Percentiles rank a stretch among this genome's conserved stretches.
Conservation (phyloP, 2,113 vertebrate species). For the Dendropsophus ebraccatus region DNA sequence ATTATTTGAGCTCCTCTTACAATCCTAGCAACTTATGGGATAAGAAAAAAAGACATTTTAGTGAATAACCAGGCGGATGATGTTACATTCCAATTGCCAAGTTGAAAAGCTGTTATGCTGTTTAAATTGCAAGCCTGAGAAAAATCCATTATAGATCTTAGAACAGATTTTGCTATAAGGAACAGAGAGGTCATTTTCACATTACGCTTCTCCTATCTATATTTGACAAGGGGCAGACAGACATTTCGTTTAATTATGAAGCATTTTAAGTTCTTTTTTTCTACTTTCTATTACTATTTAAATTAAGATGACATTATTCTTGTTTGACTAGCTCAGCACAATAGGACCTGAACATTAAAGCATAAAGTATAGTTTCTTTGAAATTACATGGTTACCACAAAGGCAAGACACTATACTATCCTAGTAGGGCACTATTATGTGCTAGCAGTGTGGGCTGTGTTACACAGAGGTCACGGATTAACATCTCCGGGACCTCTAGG, state of each 20-base stretch:
- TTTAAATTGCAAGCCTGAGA: constrained; percentile 29
- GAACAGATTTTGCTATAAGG: constrained; percentile 38
- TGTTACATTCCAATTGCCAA: constrained; percentile 26
- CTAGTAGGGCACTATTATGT: too few relatives aligned
- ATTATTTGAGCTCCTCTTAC: neutral
- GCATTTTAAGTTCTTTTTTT: neutral
- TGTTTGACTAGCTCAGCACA: constrained; percentile 10
- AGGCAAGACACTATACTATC: neutral
- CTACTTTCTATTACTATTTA: constrained; percentile 20
- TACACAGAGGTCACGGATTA: too few relatives aligned
- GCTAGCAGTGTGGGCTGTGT: too few relatives aligned
- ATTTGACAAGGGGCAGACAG: constrained; percentile 29
- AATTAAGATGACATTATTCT: constrained; percentile 23
- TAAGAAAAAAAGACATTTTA: constrained; percentile 16
- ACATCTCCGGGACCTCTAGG: too few relatives aligned
- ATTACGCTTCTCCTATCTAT: constrained; percentile 8
- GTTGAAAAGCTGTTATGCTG: constrained; percentile 20
- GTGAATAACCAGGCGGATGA: constrained; percentile 23
- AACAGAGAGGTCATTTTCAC: constrained; percentile 38
- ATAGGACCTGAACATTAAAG: neutral
- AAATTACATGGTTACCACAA: neutral
- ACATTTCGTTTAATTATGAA: constrained; percentile 29
- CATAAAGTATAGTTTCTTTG: neutral
- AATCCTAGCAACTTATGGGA: neutral
- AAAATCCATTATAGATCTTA: constrained; percentile 47